Evolutionary conservation across 2,888 invertebrate species (phyloP).

Genomic region (Cantharis lateralis): DNA sequence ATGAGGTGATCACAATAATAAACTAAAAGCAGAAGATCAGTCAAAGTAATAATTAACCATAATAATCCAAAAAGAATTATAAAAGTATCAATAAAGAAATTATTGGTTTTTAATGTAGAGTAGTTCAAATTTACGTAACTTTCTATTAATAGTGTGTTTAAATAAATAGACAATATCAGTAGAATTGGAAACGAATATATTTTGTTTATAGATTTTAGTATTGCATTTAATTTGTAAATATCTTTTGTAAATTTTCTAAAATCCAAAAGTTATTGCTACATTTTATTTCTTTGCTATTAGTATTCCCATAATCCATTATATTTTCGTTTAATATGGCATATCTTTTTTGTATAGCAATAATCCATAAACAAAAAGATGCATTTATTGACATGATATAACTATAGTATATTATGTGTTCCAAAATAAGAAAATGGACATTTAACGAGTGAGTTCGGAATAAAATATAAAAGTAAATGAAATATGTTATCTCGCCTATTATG

Average conservation of each 20-base stretch:
- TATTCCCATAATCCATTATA: background rate
- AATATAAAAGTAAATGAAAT: background rate
- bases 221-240: background rate
- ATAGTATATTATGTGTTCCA: background rate
- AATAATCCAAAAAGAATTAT: background rate
- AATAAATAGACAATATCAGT: background rate
- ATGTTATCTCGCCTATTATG: background rate
- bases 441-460: no score
- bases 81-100: background rate
- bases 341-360: background rate
- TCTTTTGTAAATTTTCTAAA: background rate
- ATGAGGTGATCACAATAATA: background rate
- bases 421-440: no score
- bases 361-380: background rate
- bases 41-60: background rate
- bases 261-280: background rate
- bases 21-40: background rate
- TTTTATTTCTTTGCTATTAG: background rate
- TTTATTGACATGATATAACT: background rate
- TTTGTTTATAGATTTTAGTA: background rate
- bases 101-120: background rate
- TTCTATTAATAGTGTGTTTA: background rate
- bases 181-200: background rate
- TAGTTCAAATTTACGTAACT: background rate
- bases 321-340: background rate